Percentiles rank a stretch among this genome's conserved stretches.
phyloP scores from a whole-genome alignment of 1,140 invertebrate species.

The Lucilia sericata region DNA sequence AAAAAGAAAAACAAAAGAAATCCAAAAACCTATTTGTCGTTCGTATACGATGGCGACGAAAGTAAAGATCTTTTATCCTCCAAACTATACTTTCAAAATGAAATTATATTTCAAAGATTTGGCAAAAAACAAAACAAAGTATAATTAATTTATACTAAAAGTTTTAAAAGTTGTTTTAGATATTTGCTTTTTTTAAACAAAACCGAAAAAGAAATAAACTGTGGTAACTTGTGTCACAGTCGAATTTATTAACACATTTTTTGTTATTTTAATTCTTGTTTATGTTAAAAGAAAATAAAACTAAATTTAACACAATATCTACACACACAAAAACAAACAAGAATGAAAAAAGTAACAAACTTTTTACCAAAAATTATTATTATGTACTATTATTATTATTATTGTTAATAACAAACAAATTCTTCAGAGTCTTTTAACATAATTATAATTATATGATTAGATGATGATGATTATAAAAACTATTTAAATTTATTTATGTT shows the following conservation, averaged over 20 bases:
- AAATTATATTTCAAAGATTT: conserved; percentile 28
- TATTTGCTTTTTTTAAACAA: background rate
- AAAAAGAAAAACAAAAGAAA: conserved; percentile 3
- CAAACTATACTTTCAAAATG: conserved; percentile 19
- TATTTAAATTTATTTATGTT: background rate
- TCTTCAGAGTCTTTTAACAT: background rate
- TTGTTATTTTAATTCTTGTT: conserved; percentile 22
- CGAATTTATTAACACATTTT: conserved; percentile 30
- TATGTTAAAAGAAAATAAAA: background rate
- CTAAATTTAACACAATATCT: conserved; percentile 20
- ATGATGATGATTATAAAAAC: background rate
- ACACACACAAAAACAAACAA: conserved; percentile 31
- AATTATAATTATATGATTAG: background rate
- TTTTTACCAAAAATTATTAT: conserved; percentile 33
- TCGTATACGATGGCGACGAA: background rate
- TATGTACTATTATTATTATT: conserved; percentile 30
- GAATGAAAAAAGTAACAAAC: conserved; percentile 2
- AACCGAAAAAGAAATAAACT: background rate
- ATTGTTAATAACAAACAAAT: background rate
- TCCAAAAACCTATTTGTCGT: conserved; percentile 5
- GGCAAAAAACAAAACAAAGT: conserved; percentile 23
- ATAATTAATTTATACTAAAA: conserved; percentile 25
- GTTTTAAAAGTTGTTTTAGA: conserved; percentile 7
- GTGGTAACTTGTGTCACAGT: conserved; percentile 39
- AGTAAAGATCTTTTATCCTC: background rate